Evolutionary conservation across 2,797 vertebrate genomes (phyloP).

Genomic region (Danio aesculapii): DNA sequence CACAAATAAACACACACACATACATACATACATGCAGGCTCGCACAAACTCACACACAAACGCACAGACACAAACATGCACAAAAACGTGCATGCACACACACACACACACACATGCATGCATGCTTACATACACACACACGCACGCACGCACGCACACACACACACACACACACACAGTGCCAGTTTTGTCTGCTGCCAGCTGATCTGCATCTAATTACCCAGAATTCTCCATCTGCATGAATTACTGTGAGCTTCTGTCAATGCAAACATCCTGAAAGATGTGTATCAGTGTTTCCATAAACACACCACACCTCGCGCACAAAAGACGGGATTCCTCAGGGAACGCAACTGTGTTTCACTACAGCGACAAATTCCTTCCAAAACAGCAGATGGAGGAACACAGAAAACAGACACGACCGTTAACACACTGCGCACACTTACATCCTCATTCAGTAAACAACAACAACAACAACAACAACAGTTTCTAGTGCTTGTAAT

Average conservation of each 20-base stretch:
- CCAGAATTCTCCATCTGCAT: background rate
- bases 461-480: no score
- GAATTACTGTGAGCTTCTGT: background rate
- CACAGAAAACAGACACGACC: constrained; percentile 13
- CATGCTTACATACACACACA: no score
- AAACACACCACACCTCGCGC: constrained; percentile 69
- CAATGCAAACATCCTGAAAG: constrained; percentile 25
- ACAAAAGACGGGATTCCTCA: constrained; percentile 66
- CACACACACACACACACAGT: background rate
- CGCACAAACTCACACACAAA: no score
- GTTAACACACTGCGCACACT: background rate
- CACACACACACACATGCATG: no score
- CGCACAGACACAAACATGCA: no score
- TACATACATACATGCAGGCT: no score
- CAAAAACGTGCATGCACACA: no score
- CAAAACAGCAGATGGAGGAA: constrained; percentile 51
- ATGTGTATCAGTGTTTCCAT: constrained; percentile 62
- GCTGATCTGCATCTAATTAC: constrained; percentile 57
- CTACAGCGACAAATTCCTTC: constrained; percentile 71
- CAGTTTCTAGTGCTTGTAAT: no score
- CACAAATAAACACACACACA: no score
- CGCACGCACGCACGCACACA: no score
- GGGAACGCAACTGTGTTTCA: constrained; percentile 65
- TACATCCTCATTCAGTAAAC: no score
- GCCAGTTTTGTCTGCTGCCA: constrained; percentile 36